These are phyloP conservation scores for Clitarchus hookeri DNA, from an alignment of 2,888 invertebrate species.

Conservation along the genomic window DNA sequence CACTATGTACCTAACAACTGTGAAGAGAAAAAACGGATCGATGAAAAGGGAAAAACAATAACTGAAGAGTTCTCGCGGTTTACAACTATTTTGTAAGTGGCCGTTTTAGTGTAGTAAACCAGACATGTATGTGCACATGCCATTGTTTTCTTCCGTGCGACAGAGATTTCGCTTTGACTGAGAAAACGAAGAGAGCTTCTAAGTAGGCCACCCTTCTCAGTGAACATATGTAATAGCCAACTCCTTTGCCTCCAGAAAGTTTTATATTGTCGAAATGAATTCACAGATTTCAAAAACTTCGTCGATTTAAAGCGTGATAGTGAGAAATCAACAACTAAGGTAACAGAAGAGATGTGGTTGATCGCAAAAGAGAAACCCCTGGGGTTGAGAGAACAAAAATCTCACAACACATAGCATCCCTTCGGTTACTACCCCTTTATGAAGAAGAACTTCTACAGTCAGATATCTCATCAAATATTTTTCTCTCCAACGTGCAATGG, in stretches of 20 bases:
- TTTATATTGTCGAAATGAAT: not conserved
- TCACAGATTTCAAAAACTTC: not conserved
- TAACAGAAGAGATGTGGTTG: not conserved
- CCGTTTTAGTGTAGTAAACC: not conserved
- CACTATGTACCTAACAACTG: not conserved
- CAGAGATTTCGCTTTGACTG: not conserved
- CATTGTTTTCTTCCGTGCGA: not conserved
- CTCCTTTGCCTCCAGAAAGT: not conserved
- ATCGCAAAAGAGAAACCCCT: not conserved
- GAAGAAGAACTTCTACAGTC: not conserved
- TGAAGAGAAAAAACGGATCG: not conserved
- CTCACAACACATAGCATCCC: not conserved
- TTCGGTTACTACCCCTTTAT: not conserved
- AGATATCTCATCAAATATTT: not conserved
- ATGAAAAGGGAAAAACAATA: not conserved
- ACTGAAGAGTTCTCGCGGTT: not conserved
- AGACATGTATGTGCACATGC: not conserved
- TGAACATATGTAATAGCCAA: not conserved
- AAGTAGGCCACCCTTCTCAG: not conserved
- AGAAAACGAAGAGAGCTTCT: not conserved
- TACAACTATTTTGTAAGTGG: conserved; percentile 17
- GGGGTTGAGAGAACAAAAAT: not conserved
- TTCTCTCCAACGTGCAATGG: not conserved
- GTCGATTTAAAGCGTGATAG: not conserved
- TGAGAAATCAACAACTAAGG: not conserved